These are phyloP conservation scores for Colinus virginianus DNA, from an alignment of 2,113 vertebrate species.

Conservation along the genomic window DNA sequence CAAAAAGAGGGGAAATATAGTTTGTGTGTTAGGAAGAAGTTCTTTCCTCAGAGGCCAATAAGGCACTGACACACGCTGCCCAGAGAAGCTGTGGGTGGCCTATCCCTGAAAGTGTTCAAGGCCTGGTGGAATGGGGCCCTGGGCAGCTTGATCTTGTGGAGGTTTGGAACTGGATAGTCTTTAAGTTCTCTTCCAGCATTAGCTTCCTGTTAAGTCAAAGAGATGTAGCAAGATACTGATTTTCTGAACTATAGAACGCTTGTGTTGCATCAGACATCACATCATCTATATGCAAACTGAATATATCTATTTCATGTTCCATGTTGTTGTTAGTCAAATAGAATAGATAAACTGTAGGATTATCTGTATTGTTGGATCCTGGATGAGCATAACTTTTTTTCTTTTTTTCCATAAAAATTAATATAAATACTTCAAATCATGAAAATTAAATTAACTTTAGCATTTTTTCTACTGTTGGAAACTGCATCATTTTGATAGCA, in stretches of 20 bases:
- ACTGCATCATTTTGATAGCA: background rate
- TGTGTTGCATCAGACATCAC: background rate
- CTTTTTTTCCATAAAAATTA: background rate
- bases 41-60: background rate
- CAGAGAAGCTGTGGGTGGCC: no score
- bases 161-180: no score
- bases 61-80: no score
- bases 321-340: background rate
- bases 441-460: background rate
- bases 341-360: background rate
- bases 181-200: background rate
- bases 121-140: no score
- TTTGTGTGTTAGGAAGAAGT: background rate
- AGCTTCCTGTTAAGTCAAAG: background rate
- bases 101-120: no score
- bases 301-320: rapidly evolving
- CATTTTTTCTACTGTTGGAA: background rate
- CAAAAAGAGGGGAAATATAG: background rate
- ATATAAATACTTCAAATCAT: background rate
- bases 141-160: no score
- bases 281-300: background rate
- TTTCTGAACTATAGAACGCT: background rate
- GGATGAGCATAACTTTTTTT: background rate
- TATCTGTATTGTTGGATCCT: background rate
- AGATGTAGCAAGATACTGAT: background rate